Evolutionary conservation across 2,888 invertebrate species (phyloP), one percentile per base, ranked within the genome.

Genomic region (Acronicta alni): DNA sequence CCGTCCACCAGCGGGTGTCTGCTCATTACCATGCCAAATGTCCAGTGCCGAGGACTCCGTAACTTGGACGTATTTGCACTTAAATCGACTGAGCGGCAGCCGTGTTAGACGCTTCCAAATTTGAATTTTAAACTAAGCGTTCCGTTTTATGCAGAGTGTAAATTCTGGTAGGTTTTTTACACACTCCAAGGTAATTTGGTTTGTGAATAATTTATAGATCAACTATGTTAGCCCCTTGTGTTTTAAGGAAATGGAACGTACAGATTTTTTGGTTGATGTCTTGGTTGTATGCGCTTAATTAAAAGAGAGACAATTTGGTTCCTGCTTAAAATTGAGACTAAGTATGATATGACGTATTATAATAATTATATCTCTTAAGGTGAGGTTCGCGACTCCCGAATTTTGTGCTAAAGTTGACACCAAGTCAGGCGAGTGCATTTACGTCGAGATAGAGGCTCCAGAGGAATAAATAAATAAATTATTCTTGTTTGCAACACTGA

Each of bases 121-220:
- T 92, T 92, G 88, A 91, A 92, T 92, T 92, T 92, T 90, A 92
- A 92, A 92, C 88, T 91, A 91, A 92, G 87, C 91, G 87, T 83
- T 84, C 88, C 88, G 84, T 88, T 91, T 89, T 89, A 87, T 83
- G 83, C 85, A 81, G 84, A 81, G 87, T 86, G 89, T 90, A 88
- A 89, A 90, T 87, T 87, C 86, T 80, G 82, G 82, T 66, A 67
- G 74, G 83, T 87, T 90, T 91, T 88, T 89, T 83, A 80, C 72
- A 78, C 79, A 78, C 77, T 72, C 77, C 56, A 53, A 74, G 81
- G 83, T 87, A 85, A 86, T 89, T 88, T 84, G 77, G 83, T 81
- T 82, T 77, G 81, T 87, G 87, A 88, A 89, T 87, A 83, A 87
- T 86, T 84, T 78, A 72, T 75, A 63, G 64, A 57, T 15, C 43